These are phyloP conservation scores for Syrphus vitripennis DNA, from an alignment of 2,888 invertebrate species.

Conservation along the genomic window DNA sequence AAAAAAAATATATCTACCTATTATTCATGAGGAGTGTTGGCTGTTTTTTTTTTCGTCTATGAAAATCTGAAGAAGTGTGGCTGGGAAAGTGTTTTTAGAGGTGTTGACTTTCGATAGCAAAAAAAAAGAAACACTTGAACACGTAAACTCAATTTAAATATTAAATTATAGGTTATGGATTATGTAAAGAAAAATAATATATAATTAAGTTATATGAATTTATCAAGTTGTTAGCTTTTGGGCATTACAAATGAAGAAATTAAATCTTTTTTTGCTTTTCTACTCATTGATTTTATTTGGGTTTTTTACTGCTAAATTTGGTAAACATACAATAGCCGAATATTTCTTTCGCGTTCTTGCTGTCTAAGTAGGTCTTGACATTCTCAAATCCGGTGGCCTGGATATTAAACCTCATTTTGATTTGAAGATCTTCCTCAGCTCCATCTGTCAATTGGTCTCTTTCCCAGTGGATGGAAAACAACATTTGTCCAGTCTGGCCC, in stretches of 20 bases:
- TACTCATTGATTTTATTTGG: too few relatives aligned
- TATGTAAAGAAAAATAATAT: background rate
- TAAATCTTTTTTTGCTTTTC: too few relatives aligned
- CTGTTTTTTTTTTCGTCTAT: background rate
- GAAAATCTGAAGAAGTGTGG: background rate
- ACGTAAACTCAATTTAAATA: background rate
- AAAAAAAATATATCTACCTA: background rate
- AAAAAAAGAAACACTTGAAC: background rate
- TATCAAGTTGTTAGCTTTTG: background rate
- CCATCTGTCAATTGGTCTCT: too few relatives aligned
- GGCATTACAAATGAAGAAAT: background rate
- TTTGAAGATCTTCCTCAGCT: too few relatives aligned
- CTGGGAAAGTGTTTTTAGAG: background rate
- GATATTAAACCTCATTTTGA: too few relatives aligned
- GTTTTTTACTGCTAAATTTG: too few relatives aligned
- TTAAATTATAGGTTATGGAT: background rate
- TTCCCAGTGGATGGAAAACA: too few relatives aligned
- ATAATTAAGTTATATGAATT: background rate
- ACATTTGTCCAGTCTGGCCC: too few relatives aligned
- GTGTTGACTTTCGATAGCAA: background rate
- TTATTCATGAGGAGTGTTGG: background rate
- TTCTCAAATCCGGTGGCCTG: too few relatives aligned
- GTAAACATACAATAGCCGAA: too few relatives aligned
- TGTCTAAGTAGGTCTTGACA: too few relatives aligned
- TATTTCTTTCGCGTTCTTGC: too few relatives aligned